Conservation (phyloP, 1,140 invertebrate species). For the Micrasema longulum region DNA sequence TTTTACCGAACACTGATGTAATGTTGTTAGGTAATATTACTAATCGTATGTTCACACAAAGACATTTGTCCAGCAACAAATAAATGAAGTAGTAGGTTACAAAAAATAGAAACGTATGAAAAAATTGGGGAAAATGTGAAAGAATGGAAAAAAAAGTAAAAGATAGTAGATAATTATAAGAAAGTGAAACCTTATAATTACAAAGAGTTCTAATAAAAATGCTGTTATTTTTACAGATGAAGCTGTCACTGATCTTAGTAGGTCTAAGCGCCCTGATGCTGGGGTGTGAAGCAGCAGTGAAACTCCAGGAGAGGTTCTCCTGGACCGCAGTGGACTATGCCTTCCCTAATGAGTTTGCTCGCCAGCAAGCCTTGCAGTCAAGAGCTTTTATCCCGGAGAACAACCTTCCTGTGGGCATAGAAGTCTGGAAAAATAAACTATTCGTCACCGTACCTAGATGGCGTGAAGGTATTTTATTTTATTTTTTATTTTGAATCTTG, state of each 20-base stretch:
- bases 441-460: conserved; percentile 84
- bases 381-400: conserved; percentile 79
- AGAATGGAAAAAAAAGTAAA: no score
- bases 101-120: no score
- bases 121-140: no score
- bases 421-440: conserved; percentile 81
- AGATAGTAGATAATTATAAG: no score
- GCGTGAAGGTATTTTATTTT: conserved; percentile 68
- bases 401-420: conserved; percentile 81
- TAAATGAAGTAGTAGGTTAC: no score
- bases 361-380: conserved; percentile 72
- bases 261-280: conserved; percentile 43
- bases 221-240: conserved; percentile 19
- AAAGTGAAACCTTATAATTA: no score
- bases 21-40: no score
- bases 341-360: conserved; percentile 72
- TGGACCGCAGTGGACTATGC: conserved; percentile 83
- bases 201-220: no score
- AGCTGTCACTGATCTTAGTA: conserved; percentile 1
- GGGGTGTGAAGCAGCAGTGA: conserved; percentile 64
- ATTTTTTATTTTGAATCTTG: no score
- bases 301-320: conserved; percentile 76
- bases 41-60: no score
- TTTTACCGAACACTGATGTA: no score
- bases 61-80: no score